Percentiles rank a stretch among this genome's conserved stretches.
These are phyloP conservation scores for Phalanger gymnotis DNA, from an alignment of 2,797 vertebrate species.

Conservation along the genomic window DNA sequence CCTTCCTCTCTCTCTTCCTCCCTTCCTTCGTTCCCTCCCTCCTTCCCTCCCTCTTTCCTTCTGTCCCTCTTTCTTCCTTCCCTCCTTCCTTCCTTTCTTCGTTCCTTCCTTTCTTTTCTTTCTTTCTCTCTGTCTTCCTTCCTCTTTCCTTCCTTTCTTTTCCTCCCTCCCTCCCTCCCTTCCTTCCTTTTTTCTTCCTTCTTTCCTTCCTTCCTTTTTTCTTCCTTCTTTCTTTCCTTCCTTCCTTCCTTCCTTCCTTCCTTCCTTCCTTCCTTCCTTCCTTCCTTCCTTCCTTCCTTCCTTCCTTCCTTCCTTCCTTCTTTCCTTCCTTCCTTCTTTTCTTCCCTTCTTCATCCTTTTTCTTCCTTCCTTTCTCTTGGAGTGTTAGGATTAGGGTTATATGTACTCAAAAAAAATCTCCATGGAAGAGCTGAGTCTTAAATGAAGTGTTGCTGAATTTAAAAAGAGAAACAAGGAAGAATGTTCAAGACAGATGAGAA, in stretches of 20 bases:
- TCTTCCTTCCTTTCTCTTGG: background rate
- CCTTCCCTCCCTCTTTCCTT: background rate
- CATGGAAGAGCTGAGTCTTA: background rate
- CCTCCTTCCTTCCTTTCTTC: no score
- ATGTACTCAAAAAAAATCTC: background rate
- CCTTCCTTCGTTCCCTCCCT: background rate
- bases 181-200: background rate
- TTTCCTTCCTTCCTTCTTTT: no score
- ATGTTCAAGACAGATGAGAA: background rate
- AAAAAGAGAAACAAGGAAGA: background rate
- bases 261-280: background rate
- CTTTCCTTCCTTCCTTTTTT: background rate
- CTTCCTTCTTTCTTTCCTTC: no score
- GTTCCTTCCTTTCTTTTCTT: no score
- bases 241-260: background rate
- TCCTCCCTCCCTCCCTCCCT: background rate
- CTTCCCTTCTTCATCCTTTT: background rate
- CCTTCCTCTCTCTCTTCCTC: no score
- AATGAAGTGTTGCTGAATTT: background rate
- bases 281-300: accelerated
- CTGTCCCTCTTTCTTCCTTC: background rate
- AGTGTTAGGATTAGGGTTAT: background rate
- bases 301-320: background rate
- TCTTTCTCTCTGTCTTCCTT: no score
- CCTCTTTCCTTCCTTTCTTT: no score